phyloP scores from a whole-genome alignment of 2,113 vertebrate genomes.

The Syngnathus floridae region DNA sequence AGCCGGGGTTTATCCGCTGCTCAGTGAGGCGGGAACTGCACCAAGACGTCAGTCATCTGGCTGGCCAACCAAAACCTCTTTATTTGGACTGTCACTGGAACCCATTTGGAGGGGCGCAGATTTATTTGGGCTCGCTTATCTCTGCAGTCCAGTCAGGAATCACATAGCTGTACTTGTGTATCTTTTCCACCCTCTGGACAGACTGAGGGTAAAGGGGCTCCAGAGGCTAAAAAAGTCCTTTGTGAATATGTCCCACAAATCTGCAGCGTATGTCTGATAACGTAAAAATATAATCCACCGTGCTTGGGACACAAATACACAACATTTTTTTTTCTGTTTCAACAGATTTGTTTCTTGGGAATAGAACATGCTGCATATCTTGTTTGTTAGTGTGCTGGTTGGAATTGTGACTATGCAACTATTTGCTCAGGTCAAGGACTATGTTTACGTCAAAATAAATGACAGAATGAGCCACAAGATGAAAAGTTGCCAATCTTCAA shows the following conservation, averaged over 20 bases:
- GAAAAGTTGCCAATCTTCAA: background rate
- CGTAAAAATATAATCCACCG: constrained; percentile 25
- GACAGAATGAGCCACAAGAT: background rate
- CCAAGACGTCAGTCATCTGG: constrained; percentile 67
- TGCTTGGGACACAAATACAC: constrained; percentile 24
- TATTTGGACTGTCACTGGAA: constrained; percentile 75
- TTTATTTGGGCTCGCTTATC: constrained; percentile 76
- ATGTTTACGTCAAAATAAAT: background rate
- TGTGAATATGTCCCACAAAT: constrained; percentile 49
- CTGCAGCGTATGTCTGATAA: constrained; percentile 44
- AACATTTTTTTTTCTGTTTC: constrained; percentile 17
- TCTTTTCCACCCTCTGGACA: constrained; percentile 56
- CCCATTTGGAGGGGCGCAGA: constrained; percentile 65
- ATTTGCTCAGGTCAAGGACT: background rate
- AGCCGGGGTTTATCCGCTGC: constrained; percentile 61
- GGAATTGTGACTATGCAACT: constrained; percentile 4
- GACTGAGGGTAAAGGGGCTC: constrained; percentile 43
- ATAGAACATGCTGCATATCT: constrained; percentile 16
- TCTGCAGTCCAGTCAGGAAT: constrained; percentile 68
- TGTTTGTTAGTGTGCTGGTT: constrained; percentile 1
- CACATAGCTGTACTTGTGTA: constrained; percentile 70
- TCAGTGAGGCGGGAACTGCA: constrained; percentile 55
- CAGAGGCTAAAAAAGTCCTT: constrained; percentile 42
- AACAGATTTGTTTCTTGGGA: constrained; percentile 25
- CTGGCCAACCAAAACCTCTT: constrained; percentile 69